A percentile compares a stretch with the other conserved stretches of the same genome.
Evolutionary conservation across 2,113 vertebrate species (phyloP).

Genomic region (Macrotis lagotis): DNA sequence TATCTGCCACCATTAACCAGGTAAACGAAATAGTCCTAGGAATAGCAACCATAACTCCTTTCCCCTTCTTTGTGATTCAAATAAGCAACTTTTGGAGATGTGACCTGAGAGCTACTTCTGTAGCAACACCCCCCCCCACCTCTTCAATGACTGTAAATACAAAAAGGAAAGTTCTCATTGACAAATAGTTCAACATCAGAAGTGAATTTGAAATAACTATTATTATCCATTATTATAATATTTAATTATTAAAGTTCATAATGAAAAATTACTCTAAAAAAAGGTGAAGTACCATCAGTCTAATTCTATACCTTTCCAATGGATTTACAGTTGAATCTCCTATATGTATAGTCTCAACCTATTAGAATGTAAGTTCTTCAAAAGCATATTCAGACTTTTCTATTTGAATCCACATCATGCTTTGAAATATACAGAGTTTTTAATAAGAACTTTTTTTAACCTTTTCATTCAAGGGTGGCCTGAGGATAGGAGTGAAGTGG

Average conservation of each 20-base stretch:
- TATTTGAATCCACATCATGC: neutral
- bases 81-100: neutral
- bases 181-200: neutral
- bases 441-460: neutral
- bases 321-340: neutral
- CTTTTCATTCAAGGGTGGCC: neutral
- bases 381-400: neutral
- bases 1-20: neutral
- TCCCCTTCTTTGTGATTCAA: neutral
- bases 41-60: neutral
- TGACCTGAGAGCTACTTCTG: neutral
- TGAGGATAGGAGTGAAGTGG: neutral
- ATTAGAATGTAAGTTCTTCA: neutral
- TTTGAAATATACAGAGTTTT: neutral
- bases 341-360: neutral
- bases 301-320: neutral
- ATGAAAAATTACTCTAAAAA: too few relatives aligned
- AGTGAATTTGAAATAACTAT: too few relatives aligned
- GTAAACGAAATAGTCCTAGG: neutral
- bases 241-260: too few relatives aligned
- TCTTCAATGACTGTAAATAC: neutral
- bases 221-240: too few relatives aligned
- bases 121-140: neutral
- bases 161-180: neutral
- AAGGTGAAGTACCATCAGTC: neutral